Percentiles rank a stretch among this genome's conserved stretches.
These are phyloP conservation scores for Chrysolina americana DNA, from an alignment of 2,888 invertebrate species.

Conservation along the genomic window DNA sequence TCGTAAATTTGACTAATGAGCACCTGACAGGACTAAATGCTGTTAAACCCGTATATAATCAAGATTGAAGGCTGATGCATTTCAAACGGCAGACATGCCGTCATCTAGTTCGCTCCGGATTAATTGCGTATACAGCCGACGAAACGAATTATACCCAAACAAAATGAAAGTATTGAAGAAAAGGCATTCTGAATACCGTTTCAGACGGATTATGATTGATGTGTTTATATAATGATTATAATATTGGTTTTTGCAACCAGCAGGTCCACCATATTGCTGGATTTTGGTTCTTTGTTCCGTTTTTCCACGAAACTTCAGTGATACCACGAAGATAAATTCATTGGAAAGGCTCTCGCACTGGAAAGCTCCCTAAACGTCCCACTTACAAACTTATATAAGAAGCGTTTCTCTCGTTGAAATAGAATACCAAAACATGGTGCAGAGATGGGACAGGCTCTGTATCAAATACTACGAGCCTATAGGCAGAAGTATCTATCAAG, in stretches of 20 bases:
- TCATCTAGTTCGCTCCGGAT: constrained; percentile 30
- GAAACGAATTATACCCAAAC: constrained; percentile 29
- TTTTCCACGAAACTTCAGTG: too few species aligned
- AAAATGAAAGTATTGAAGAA: constrained; percentile 18
- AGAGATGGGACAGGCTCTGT: too few species aligned
- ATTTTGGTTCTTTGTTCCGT: not conserved
- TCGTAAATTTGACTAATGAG: constrained; percentile 58
- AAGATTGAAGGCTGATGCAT: constrained; percentile 44
- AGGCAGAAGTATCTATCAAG: too few species aligned
- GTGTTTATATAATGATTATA: constrained; percentile 1
- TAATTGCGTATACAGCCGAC: constrained; percentile 38
- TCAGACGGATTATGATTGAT: constrained; percentile 10
- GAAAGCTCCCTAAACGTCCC: too few species aligned
- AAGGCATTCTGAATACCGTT: constrained; percentile 9
- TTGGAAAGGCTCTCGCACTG: too few species aligned
- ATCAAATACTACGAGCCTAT: too few species aligned
- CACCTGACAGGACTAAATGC: constrained; percentile 54
- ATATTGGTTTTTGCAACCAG: not conserved
- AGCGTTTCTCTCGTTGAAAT: too few species aligned
- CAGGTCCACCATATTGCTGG: not conserved
- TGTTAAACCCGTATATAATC: constrained; percentile 54
- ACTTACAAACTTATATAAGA: too few species aligned
- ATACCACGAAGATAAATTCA: too few species aligned
- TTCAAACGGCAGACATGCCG: constrained; percentile 22
- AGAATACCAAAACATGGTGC: too few species aligned